Evolutionary conservation across 2,888 invertebrate species (phyloP), one percentile per base, ranked within the genome.

Genomic region (Hipparchia sbordonii): DNA sequence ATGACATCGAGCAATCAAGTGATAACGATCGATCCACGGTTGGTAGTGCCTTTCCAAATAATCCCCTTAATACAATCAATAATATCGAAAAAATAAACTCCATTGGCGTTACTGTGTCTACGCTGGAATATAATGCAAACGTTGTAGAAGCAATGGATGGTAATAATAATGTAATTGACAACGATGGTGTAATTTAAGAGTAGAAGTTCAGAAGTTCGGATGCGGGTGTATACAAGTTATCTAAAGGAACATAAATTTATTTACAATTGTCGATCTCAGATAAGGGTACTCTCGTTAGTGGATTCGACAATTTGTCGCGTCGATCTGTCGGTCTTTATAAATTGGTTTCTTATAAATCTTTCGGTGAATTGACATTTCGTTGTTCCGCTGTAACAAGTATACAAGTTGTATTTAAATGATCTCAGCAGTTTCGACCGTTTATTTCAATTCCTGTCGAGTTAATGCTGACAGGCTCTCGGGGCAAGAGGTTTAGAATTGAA

Each of bases 211-310:
- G 72, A 76, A 76, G 77, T 78, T 79, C 74, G 75, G 77, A 81
- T 81, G 82, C 82, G 81, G 82, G 82, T 74, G 60, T 73, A 77
- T 76, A 76, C 74, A 74, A 76, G 74, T 78, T 80, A 78, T 79
- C 79, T 80, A 75, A 59, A 73, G 73, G 76, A 76, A 78, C 79
- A 81, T 81, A 82, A 81, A 82, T 82, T 80, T 79, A 78, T 80
- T 80, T 80, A 78, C 80, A 80, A 82, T 80, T 81, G 80, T 70
- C 77, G 80, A 80, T 81, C 77, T 71, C 60, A 79, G 81, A 82
- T 82, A 81, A 79, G 78, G 62, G 68, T 46, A 54, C 75, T 72
- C 81, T 81, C 78, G 80, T 81, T 81, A 80, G 79, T 75, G 77
- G 74, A 76, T 72, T 72, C 74, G 79, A 77, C 79, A 77, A 82